phyloP scores from a whole-genome alignment of 2,888 invertebrate species.

The Andricus quercusramuli region DNA sequence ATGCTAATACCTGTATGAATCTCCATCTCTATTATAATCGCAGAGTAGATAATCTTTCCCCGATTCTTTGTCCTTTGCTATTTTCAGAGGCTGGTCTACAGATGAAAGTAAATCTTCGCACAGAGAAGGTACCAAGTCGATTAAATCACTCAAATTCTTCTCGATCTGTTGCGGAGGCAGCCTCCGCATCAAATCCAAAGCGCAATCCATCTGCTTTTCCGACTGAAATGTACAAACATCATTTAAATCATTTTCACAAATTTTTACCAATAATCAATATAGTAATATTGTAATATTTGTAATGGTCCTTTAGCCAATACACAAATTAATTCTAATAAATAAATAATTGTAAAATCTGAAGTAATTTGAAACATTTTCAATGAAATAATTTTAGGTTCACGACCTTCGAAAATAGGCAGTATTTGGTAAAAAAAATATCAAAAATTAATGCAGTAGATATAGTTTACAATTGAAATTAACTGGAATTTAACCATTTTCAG shows the following conservation, averaged over 20 bases:
- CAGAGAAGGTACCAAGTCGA: conserved; percentile 96
- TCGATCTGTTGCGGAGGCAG: conserved; percentile 99
- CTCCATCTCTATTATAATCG: conserved; percentile 99
- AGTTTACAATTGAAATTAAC: too few relatives aligned
- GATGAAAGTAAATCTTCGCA: conserved; percentile 98
- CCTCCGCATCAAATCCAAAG: conserved; percentile 98
- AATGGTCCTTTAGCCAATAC: too few relatives aligned
- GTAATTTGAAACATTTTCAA: too few relatives aligned
- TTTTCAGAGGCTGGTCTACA: conserved; percentile 98
- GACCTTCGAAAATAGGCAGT: too few relatives aligned
- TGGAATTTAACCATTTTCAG: too few relatives aligned
- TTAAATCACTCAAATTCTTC: conserved; percentile 98
- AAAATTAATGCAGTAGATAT: too few relatives aligned
- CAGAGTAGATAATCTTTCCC: conserved; percentile 98
- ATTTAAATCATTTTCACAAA: not conserved
- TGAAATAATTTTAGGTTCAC: too few relatives aligned
- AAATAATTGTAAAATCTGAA: too few relatives aligned
- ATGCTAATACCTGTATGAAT: conserved; percentile 81
- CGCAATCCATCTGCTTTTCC: conserved; percentile 99
- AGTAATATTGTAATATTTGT: too few relatives aligned
- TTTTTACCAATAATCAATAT: too few relatives aligned
- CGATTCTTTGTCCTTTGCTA: conserved; percentile 95
- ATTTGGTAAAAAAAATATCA: too few relatives aligned
- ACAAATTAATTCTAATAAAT: too few relatives aligned
- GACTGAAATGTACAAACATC: conserved; percentile 82